phyloP scores from a whole-genome alignment of 2,797 vertebrate species.

The Diglossa cyanea region DNA sequence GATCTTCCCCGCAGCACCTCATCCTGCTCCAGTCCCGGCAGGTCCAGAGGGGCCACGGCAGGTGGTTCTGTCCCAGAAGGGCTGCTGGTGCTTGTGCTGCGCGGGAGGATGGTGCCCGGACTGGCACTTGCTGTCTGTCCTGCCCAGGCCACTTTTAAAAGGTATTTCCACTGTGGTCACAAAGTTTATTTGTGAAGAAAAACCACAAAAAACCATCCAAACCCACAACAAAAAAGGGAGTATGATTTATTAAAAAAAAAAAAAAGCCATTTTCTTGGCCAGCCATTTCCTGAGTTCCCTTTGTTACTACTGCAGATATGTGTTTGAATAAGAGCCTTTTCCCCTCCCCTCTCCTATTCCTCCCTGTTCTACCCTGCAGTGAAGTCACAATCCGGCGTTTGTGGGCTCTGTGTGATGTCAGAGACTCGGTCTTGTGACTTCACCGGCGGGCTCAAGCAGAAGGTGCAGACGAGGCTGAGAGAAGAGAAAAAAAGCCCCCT shows the following conservation, averaged over 20 bases:
- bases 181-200: conserved; percentile 14
- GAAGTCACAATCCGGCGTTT: conserved; percentile 74
- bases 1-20: background rate
- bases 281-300: conserved; percentile 64
- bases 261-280: conserved; percentile 50
- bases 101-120: background rate
- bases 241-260: background rate
- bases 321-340: conserved; percentile 70
- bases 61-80: background rate
- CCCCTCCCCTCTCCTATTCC: conserved; percentile 57
- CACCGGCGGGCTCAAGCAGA: conserved; percentile 73
- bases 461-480: conserved; percentile 73
- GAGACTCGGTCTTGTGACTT: conserved; percentile 78
- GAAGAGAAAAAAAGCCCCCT: conserved; percentile 57
- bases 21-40: background rate
- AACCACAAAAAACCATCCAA: background rate
- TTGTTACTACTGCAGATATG: conserved; percentile 72
- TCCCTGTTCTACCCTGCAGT: conserved; percentile 74
- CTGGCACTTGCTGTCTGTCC: background rate
- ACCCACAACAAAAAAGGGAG: background rate
- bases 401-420: conserved; percentile 77
- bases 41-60: accelerated
- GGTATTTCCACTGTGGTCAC: background rate
- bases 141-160: background rate
- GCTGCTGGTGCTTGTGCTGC: background rate